These are phyloP conservation scores for Thripadectes ignobilis DNA, from an alignment of 2,797 vertebrate species.

Conservation along the genomic window DNA sequence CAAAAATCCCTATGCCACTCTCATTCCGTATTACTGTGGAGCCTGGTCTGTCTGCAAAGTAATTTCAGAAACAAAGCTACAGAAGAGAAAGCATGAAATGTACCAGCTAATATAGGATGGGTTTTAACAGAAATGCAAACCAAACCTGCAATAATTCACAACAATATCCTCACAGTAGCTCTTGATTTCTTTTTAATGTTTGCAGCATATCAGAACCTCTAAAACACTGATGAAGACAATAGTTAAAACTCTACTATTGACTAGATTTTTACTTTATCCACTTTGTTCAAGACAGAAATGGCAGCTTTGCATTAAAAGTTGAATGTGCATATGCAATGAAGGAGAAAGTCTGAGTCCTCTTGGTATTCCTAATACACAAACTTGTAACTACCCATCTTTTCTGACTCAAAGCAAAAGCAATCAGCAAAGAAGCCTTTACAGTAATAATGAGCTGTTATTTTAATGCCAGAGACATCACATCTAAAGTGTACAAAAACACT, in stretches of 20 bases:
- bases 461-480: constrained; percentile 30
- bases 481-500: not conserved
- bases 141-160: not conserved
- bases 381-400: not conserved
- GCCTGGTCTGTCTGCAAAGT: not conserved
- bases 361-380: not conserved
- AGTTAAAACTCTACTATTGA: not conserved
- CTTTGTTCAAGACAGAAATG: not conserved
- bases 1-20: not conserved
- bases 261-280: not conserved
- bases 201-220: not conserved
- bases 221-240: not conserved
- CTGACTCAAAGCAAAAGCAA: not conserved
- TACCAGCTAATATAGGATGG: not conserved
- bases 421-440: not conserved
- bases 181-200: not conserved
- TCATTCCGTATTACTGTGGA: not conserved
- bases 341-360: not conserved
- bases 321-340: not conserved
- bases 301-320: not conserved
- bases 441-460: constrained; percentile 23
- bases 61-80: not conserved
- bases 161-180: not conserved
- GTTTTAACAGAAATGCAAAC: not conserved
- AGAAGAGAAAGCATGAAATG: not conserved